Evolutionary conservation across 1,140 invertebrate genomes (phyloP), one percentile per base, ranked within the genome.

Genomic region (Bombus balteatus): DNA sequence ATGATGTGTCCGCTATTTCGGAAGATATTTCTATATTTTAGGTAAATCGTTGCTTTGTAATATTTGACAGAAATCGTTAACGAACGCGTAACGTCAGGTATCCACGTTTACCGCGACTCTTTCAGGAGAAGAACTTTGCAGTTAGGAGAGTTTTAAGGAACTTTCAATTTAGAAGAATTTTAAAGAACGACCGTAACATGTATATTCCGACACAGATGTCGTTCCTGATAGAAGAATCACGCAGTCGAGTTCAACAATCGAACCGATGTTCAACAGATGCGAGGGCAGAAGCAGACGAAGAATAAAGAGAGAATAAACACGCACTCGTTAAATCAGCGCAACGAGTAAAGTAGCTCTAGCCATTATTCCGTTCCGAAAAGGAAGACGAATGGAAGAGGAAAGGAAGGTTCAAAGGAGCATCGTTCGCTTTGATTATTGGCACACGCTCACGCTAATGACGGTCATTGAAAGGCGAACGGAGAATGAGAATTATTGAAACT

Each of bases 341-440:
- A 43, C n/a, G 32, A 28, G 66, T 22, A 53, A 53, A 80, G 34
- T 34, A n/a, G 39, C 13, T 57, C 25, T 15, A 57, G 6, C 66
- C 43, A 53, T 80, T 80, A 68, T 66, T 70, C 12, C 15, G 12
- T 22, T 22, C 5, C 18, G 47, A 53, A 22, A 53, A 53, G 47
- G 47, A 53, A 53, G 18, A 53, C 47, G 22, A 70, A 65, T 53
- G 22, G 34, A 37, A 70, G 15, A 25, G 25, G 32, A 6, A 8
- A 80, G 13, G 28, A 39, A 53, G 18, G 66, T 37, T 80, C 43
- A 57, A 70, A 80, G 25, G 66, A 37, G 37, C n/a, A 15, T n/a
- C 4, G 10, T 43, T 32, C 59, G 62, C 41, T 65, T 79, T 47
- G 76, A 79, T 79, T 79, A 59, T 76, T 25, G 74, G 25, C 32